A percentile compares a stretch with the other conserved stretches of the same genome.
Conservation (phyloP, 2,113 vertebrate species). For the Ancistrus triradiatus region DNA sequence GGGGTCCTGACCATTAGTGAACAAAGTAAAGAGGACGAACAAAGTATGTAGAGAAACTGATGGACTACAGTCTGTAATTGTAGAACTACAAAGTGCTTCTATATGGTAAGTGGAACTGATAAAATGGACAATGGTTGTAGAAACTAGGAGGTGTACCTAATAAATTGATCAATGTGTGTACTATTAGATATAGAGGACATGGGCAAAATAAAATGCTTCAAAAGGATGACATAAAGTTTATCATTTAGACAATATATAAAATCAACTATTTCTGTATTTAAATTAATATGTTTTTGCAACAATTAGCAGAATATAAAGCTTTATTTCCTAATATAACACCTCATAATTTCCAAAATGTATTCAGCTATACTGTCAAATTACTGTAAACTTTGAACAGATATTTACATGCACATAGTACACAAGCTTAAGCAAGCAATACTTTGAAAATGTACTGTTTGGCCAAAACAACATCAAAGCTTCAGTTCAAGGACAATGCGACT, state of each 20-base stretch:
- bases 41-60: no score
- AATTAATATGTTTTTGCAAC: constrained; percentile 31
- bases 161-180: no score
- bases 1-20: no score
- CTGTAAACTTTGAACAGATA: constrained; percentile 13
- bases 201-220: no score
- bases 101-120: no score
- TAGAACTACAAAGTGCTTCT: no score
- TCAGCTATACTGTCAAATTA: not conserved
- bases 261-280: constrained; percentile 15
- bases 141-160: no score
- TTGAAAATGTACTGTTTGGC: constrained; percentile 1
- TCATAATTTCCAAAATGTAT: not conserved
- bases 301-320: constrained; percentile 22
- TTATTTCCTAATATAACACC: not conserved
- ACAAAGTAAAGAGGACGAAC: no score
- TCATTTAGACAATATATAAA: constrained; percentile 26
- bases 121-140: no score
- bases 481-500: constrained; percentile 32
- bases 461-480: not conserved
- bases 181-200: no score
- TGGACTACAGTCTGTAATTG: no score
- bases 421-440: constrained; percentile 15
- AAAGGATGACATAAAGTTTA: no score
- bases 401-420: constrained; percentile 19